Percentiles rank a stretch among this genome's conserved stretches.
These are phyloP conservation scores for Probaryconus sp. DNA, from an alignment of 1,140 invertebrate genomes.

Conservation along the genomic window DNA sequence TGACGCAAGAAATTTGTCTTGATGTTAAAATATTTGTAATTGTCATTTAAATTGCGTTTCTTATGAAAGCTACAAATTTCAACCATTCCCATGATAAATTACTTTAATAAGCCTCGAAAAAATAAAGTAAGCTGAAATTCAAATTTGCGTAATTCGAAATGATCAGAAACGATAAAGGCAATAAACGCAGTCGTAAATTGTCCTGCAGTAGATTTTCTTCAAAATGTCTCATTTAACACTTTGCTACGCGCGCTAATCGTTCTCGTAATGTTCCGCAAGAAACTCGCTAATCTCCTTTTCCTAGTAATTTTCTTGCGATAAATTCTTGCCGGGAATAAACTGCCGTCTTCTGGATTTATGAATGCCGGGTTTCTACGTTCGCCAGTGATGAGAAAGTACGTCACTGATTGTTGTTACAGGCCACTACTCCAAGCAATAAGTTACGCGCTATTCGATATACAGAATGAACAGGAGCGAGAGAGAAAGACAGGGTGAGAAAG, in stretches of 20 bases:
- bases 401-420: constrained; percentile 37
- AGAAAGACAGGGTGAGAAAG: too few species aligned
- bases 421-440: neutral
- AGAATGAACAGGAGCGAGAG: too few species aligned
- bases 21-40: too few species aligned
- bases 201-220: constrained; percentile 14
- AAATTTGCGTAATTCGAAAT: constrained; percentile 23
- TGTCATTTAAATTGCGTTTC: too few species aligned
- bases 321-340: constrained; percentile 43
- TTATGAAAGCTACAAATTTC: too few species aligned
- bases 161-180: constrained; percentile 33
- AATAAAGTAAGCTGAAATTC: too few species aligned
- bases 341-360: constrained; percentile 42
- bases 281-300: constrained; percentile 47
- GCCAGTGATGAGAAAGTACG: constrained; percentile 40
- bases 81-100: too few species aligned
- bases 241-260: constrained; percentile 28
- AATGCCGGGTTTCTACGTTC: constrained; percentile 24
- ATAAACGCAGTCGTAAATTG: neutral
- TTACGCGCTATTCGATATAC: too few species aligned
- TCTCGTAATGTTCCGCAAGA: constrained; percentile 32
- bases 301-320: constrained; percentile 47
- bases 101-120: too few species aligned
- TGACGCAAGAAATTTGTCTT: too few species aligned
- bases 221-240: constrained; percentile 55